A percentile compares a stretch with the other conserved stretches of the same genome.
phyloP scores from a whole-genome alignment of 2,888 invertebrate species.

The Andrena haemorrhoa region DNA sequence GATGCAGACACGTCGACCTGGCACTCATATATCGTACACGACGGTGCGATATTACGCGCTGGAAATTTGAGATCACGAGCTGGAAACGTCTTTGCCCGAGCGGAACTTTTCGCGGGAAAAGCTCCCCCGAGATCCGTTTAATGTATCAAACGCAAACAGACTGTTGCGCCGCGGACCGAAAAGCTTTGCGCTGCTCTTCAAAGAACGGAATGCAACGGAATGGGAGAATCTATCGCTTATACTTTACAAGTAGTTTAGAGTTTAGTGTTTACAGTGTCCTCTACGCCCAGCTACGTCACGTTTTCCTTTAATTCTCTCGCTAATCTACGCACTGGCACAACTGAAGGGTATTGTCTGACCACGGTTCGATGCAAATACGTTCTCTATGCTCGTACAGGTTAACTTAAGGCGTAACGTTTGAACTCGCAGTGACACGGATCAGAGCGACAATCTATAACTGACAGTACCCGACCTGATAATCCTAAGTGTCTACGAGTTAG shows the following conservation, averaged over 20 bases:
- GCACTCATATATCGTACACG: constrained; percentile 60
- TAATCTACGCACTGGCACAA: constrained; percentile 14
- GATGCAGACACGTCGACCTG: constrained; percentile 66
- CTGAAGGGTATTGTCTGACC: constrained; percentile 25
- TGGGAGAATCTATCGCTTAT: not conserved
- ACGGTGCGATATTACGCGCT: constrained; percentile 68
- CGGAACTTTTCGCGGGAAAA: constrained; percentile 58
- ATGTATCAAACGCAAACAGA: constrained; percentile 69
- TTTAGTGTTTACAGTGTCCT: constrained; percentile 10
- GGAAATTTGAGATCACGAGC: constrained; percentile 81
- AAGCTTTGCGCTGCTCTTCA: constrained; percentile 63
- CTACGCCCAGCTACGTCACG: not conserved
- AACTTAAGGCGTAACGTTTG: not conserved
- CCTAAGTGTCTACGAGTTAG: constrained; percentile 41
- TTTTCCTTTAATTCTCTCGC: not conserved
- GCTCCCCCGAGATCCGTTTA: constrained; percentile 64
- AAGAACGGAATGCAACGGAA: constrained; percentile 46
- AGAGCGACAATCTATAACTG: constrained; percentile 58
- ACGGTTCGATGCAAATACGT: constrained; percentile 23
- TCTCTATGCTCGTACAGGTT: not conserved
- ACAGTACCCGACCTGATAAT: constrained; percentile 15
- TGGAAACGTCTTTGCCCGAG: constrained; percentile 74
- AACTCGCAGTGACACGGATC: constrained; percentile 50
- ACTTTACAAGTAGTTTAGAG: not conserved
- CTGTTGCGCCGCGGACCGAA: constrained; percentile 49